Base-by-base conservation (phyloP, 1,140 invertebrate genomes). In the Dysdera silvatica region DNA sequence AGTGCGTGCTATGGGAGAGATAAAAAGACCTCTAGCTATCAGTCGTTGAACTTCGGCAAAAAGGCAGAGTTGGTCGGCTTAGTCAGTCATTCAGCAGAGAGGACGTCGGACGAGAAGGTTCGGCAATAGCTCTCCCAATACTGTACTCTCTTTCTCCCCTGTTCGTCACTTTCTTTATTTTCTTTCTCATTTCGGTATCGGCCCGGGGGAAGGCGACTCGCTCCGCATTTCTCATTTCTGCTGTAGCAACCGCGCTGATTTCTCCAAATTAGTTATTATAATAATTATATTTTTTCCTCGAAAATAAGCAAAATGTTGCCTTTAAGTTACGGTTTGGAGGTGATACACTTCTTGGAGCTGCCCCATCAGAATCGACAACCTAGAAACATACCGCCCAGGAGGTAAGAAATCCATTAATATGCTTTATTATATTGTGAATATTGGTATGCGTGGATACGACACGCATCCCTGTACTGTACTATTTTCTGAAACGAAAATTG, bases 321-420 rank as follows among this genome's bases (percentile, higher is more conserved):
- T 2, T 55, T 65, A 26, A 65, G 62, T 37, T 65, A 65, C 41
- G 62, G 62, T 6, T 60, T 65, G 24, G 62, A 65, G 49, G 62
- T 65, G 24, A 65, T 65, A 45, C 62, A 65, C 55, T 65, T 65
- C 57, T 60, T 65, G 14, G 62, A 65, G n/a, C 62, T 58, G 49
- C 62, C 62, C 0, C 48, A 53, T 16, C 55, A 58, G 4, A 58
- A 59, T 20, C 32, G 54, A 28, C 48, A 54, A 14, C 23, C 55
- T 18, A 52, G 57, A 14, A 23, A n/a, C n/a, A n/a, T 55, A 8
- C 33, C 60, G 6, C 40, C 41, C 4, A 63, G 56, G 31, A 63
- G 45, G 61, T 63, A 56, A 56, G 61, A 16, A 10, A 4, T 20
- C 26, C n/a, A n/a, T n/a, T n/a, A n/a, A n/a, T n/a, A n/a, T n/a